Percentiles rank a stretch among this genome's conserved stretches.
Conservation (phyloP, 1,140 invertebrate species). For the Batillaria attramentaria region DNA sequence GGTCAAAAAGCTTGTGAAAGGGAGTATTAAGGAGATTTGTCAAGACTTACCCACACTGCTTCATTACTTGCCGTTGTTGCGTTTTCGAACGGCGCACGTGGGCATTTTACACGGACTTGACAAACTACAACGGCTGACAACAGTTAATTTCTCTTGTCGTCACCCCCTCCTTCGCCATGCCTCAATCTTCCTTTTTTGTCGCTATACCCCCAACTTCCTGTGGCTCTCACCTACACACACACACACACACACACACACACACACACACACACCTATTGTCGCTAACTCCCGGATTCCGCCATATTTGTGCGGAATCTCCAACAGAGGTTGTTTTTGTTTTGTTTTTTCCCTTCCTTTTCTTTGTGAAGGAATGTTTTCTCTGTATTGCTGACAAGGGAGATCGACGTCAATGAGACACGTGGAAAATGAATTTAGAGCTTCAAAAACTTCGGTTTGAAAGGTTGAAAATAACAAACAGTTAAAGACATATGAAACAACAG, state of each 20-base stretch:
- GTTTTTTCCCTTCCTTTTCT: too few relatives aligned
- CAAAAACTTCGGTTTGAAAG: too few relatives aligned
- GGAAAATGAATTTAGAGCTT: too few relatives aligned
- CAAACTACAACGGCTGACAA: too few relatives aligned
- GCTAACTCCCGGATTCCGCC: background rate
- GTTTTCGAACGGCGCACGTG: conserved; percentile 7
- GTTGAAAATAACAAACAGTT: too few relatives aligned
- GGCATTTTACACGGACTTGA: background rate
- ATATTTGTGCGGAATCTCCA: background rate
- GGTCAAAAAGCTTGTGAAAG: conserved; percentile 12
- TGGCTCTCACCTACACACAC: background rate
- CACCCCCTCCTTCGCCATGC: too few relatives aligned
- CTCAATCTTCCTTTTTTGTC: background rate
- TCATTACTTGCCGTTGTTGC: background rate
- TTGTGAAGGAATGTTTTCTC: too few relatives aligned
- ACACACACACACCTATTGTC: background rate
- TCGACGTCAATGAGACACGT: too few relatives aligned
- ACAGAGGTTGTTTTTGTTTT: background rate
- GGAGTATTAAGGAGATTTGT: conserved; percentile 19
- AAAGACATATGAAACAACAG: too few relatives aligned
- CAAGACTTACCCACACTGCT: background rate
- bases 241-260: background rate
- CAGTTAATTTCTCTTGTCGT: too few relatives aligned
- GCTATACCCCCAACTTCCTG: background rate
- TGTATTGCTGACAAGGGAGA: too few relatives aligned